phyloP scores from a whole-genome alignment of 2,888 invertebrate genomes.

The Thereva nobilitata region DNA sequence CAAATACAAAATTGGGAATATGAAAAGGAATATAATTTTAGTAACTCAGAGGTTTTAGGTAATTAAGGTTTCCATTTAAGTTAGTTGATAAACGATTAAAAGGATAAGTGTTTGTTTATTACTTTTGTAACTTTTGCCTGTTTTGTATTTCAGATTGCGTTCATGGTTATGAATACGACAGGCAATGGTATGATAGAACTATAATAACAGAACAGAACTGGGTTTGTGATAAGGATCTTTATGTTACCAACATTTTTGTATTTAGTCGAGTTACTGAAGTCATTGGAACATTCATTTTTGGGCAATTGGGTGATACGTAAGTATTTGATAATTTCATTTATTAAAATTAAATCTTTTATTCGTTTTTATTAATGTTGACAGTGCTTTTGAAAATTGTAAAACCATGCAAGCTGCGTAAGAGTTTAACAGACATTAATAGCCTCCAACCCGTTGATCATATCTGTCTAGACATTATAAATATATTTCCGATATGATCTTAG shows the following conservation, averaged over 20 bases:
- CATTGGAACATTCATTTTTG: constrained; percentile 62
- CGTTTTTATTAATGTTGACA: too few species aligned
- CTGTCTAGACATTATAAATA: too few species aligned
- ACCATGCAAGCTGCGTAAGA: too few species aligned
- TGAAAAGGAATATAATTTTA: constrained; percentile 37
- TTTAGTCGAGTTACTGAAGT: constrained; percentile 62
- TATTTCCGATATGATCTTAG: too few species aligned
- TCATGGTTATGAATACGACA: constrained; percentile 63
- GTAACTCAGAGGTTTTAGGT: background rate
- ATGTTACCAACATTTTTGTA: constrained; percentile 62
- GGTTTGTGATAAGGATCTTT: constrained; percentile 63
- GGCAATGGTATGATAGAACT: constrained; percentile 60
- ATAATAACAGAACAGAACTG: constrained; percentile 61
- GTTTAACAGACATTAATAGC: too few species aligned
- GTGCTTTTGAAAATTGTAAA: too few species aligned
- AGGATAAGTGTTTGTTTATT: too few species aligned
- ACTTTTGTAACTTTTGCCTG: constrained; percentile 18
- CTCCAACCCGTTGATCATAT: too few species aligned
- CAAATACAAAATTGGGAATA: constrained; percentile 30
- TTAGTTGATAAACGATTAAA: too few species aligned
- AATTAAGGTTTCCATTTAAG: background rate
- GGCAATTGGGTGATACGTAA: constrained; percentile 64
- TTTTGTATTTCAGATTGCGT: constrained; percentile 57
- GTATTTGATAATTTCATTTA: constrained; percentile 38
- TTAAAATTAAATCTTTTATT: too few species aligned